Base-by-base conservation (phyloP, 1,140 invertebrate genomes). In the Drosophila tsacasi region DNA sequence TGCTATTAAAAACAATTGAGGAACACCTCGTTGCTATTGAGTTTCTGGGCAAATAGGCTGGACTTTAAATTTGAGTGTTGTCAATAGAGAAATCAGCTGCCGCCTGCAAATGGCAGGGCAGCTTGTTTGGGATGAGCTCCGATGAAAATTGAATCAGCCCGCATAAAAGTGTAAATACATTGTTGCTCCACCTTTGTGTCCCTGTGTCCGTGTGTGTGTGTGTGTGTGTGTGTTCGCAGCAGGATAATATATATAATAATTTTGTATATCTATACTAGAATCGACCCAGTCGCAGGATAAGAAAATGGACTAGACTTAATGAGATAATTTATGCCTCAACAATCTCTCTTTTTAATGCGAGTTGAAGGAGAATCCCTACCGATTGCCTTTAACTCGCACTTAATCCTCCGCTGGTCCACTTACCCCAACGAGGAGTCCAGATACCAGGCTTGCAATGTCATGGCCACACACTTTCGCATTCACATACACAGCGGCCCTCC, bases 1-100 rank as follows among this genome's bases (percentile, higher is more conserved):
- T 57, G 42, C 62, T 25, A 66, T 83, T 63, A 82, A 87, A 83
- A 87, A 87, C 84, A 89, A 87, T 89, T 72, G 66, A 44, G 30
- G n/a, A 47, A 67, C 76, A 71, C 52, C 30, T 21, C 13, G n/a
- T 65, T 68, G 21, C 15, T 21, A 39, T 23, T 25, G 44, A 8
- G 66, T 15, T 57, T 57, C 21, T 25, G 35, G 15, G 15, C 21
- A 55, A 10, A 39, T n/a, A 17, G 17, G 7, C n/a, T 25, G 30
- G 55, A 59, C 19, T 12, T 54, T 44, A 72, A 42, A 59, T 37
- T 15, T 6, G 17, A 23, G 13, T 15, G 15, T 61, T 64, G 25
- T 64, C 13, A 73, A 72, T 44, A 59, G 49, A 27, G 42, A 49
- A 47, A 60, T 50, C 52, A 60, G 35, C 44, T 47, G 49, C 44